A percentile compares a stretch with the other conserved stretches of the same genome.
These are phyloP conservation scores for Anguilla marmorata DNA, from an alignment of 2,797 vertebrate genomes.

Conservation along the genomic window DNA sequence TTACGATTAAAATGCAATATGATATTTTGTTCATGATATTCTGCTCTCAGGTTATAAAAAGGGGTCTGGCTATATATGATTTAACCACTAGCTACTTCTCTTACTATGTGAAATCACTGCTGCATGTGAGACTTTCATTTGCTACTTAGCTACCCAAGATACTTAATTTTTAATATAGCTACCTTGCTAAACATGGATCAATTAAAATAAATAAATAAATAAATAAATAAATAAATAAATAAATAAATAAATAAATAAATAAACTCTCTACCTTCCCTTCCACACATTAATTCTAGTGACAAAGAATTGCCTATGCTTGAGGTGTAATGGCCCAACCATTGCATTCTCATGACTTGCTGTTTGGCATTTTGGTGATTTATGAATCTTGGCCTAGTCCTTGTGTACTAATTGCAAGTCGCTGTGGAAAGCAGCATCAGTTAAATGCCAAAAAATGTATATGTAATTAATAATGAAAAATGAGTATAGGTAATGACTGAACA, in stretches of 20 bases:
- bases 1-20: neutral
- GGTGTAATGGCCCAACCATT: too few species aligned
- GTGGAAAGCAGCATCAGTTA: too few species aligned
- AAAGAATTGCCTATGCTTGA: too few species aligned
- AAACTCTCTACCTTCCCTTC: too few species aligned
- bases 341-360: too few species aligned
- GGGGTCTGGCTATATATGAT: neutral
- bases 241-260: too few species aligned
- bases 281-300: too few species aligned
- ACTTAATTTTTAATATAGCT: neutral
- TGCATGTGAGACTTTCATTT: neutral
- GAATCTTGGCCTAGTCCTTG: too few species aligned
- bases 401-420: too few species aligned
- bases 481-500: neutral
- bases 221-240: too few species aligned
- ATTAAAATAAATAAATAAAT: neutral
- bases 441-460: too few species aligned
- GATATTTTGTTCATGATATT: neutral
- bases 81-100: neutral
- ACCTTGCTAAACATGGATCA: neutral
- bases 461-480: neutral
- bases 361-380: too few species aligned
- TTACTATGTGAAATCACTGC: neutral
- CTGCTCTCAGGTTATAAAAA: neutral
- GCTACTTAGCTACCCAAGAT: neutral